Percentiles rank a stretch among this genome's conserved stretches.
Conservation (phyloP, 37 sponge, comb jelly and placozoan genomes). For the Chondrosia reniformis region DNA sequence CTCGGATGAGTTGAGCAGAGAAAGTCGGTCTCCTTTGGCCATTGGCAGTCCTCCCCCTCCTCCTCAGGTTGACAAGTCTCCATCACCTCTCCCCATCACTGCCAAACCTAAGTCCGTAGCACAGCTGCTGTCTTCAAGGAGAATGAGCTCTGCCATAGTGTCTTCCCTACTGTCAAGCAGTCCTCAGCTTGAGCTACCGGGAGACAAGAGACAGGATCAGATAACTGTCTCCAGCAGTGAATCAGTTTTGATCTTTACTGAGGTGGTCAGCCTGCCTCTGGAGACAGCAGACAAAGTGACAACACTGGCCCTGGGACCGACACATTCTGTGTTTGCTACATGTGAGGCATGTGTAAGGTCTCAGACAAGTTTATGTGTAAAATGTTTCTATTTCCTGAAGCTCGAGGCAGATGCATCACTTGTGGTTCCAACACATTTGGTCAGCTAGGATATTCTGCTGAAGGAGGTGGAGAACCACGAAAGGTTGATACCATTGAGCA, state of each 20-base stretch:
- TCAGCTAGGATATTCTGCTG: conserved; percentile 58
- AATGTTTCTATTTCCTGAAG: conserved; percentile 6
- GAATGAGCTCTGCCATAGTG: conserved; percentile 8
- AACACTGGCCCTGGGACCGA: background rate
- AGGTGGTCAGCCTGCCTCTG: background rate
- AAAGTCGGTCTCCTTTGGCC: too few relatives aligned
- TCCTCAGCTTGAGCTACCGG: background rate
- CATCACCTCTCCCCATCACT: too few relatives aligned
- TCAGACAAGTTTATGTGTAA: background rate
- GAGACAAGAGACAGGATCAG: background rate
- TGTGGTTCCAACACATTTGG: conserved; percentile 68
- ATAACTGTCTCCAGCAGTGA: background rate
- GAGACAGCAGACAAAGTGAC: background rate
- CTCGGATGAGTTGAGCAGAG: too few relatives aligned
- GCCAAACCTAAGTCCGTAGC: conserved; percentile 19
- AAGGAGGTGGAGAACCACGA: conserved; percentile 4
- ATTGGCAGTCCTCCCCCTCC: too few relatives aligned
- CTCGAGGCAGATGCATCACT: conserved; percentile 49
- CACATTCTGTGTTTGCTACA: conserved; percentile 19
- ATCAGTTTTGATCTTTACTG: background rate
- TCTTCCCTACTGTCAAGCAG: conserved; percentile 7
- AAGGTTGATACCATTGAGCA: conserved; percentile 16
- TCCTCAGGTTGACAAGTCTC: too few relatives aligned
- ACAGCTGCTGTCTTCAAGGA: background rate
- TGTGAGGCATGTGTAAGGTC: background rate